Percentiles rank a stretch among this genome's conserved stretches.
Conservation (phyloP, 2,888 invertebrate species). For the Lepas anatifera region DNA sequence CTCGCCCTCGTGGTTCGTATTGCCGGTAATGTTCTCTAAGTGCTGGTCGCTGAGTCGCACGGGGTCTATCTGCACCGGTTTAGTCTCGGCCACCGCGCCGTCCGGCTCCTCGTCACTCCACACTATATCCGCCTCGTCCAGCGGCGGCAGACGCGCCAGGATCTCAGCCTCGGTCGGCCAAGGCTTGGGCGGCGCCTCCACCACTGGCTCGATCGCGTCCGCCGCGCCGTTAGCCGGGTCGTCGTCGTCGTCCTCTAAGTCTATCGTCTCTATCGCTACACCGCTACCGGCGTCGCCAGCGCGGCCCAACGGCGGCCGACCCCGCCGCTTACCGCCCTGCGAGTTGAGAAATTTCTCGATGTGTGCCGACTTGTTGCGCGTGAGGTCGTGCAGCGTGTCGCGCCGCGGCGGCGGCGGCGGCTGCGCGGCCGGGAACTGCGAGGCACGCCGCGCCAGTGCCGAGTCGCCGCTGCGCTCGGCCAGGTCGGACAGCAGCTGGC, state of each 20-base stretch:
- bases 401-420: slow-evolving; percentile 21
- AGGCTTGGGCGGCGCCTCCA: slow-evolving; percentile 12
- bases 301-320: slow-evolving; percentile 1
- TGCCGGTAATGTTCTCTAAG: slow-evolving; percentile 39
- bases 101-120: slow-evolving; percentile 19
- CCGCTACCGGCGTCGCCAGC: too few species aligned
- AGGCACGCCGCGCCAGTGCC: slow-evolving; percentile 23
- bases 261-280: slow-evolving; percentile 21
- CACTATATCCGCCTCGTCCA: slow-evolving; percentile 46
- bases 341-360: slow-evolving; percentile 34
- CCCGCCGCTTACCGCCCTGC: slow-evolving; percentile 19
- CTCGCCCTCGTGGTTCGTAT: slow-evolving; percentile 36
- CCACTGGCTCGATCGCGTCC: neutral
- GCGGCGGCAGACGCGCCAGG: slow-evolving; percentile 50
- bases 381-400: slow-evolving; percentile 26
- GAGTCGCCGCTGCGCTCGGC: slow-evolving; percentile 24
- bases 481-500: slow-evolving; percentile 64
- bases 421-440: slow-evolving; percentile 22
- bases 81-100: slow-evolving; percentile 18
- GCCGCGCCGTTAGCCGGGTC: neutral
- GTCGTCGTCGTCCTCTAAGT: slow-evolving; percentile 19
- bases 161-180: slow-evolving; percentile 44
- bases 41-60: slow-evolving; percentile 41
- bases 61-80: slow-evolving; percentile 40
- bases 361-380: slow-evolving; percentile 35